Evolutionary conservation across 2,797 vertebrate species (phyloP).

Genomic region (Argentina silus): DNA sequence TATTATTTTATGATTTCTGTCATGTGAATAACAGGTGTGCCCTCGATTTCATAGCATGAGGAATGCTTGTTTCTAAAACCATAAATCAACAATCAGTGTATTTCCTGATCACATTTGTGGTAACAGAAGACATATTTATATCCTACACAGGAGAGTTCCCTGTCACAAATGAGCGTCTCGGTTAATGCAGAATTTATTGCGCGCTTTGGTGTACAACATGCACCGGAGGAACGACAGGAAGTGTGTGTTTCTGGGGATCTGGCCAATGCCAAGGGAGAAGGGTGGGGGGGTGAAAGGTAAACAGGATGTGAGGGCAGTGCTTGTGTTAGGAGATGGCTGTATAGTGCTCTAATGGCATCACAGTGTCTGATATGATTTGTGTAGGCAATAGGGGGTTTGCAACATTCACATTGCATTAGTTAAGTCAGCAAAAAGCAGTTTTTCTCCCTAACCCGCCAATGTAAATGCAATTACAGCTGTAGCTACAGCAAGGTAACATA

Average conservation of each 20-base stretch:
- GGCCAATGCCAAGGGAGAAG: neutral
- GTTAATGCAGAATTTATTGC: slow-evolving; percentile 9
- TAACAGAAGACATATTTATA: slow-evolving; percentile 6
- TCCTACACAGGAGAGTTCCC: neutral
- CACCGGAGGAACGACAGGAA: neutral
- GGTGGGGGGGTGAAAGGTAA: neutral
- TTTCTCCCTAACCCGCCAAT: neutral
- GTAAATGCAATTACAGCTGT: slow-evolving; percentile 1
- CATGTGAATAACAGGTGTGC: slow-evolving; percentile 9
- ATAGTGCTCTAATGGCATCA: neutral
- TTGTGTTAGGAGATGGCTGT: neutral
- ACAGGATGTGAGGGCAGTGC: neutral
- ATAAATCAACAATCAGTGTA: slow-evolving; percentile 1
- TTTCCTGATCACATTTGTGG: slow-evolving; percentile 2
- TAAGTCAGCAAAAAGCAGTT: neutral
- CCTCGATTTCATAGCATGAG: slow-evolving; percentile 8
- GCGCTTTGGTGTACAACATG: neutral
- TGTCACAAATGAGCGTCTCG: slow-evolving; percentile 6
- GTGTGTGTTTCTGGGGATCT: neutral
- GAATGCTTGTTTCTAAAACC: neutral
- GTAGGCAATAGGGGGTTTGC: neutral
- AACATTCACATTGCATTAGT: slow-evolving; percentile 7
- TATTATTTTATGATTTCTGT: neutral
- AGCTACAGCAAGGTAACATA: neutral
- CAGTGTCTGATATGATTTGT: neutral